These are phyloP conservation scores for Brevipalpus yothersi DNA, from an alignment of 1,140 invertebrate species.

Conservation along the genomic window DNA sequence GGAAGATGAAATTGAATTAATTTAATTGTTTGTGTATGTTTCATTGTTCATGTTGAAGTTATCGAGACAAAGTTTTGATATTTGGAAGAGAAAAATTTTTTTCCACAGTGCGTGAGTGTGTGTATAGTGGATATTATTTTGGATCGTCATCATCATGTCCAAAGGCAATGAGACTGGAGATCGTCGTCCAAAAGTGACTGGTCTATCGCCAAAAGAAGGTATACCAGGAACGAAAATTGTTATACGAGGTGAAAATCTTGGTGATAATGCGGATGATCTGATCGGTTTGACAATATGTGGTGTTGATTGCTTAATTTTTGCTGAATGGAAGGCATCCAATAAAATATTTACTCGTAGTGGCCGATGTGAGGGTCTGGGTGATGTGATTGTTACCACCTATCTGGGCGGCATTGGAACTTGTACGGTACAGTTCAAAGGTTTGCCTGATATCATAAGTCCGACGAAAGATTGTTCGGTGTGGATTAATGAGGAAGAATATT, in stretches of 20 bases:
- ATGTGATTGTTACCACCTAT: conserved; percentile 75
- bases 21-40: no score
- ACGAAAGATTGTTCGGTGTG: conserved; percentile 95
- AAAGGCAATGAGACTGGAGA: not conserved
- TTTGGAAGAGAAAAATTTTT: no score
- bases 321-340: conserved; percentile 90
- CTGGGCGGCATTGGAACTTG: conserved; percentile 75
- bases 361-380: conserved; percentile 72
- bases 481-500: conserved; percentile 57
- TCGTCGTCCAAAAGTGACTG: conserved; percentile 44
- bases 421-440: conserved; percentile 75
- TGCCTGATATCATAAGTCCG: conserved; percentile 39
- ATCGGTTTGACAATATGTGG: conserved; percentile 81
- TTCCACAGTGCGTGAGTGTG: no score
- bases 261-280: conserved; percentile 53
- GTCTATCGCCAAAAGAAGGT: conserved; percentile 91
- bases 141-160: not conserved
- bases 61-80: no score
- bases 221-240: conserved; percentile 84
- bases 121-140: no score
- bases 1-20: not conserved
- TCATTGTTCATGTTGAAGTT: no score
- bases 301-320: conserved; percentile 72
- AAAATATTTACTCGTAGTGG: conserved; percentile 90
- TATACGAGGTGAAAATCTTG: conserved; percentile 85